Evolutionary conservation across 1,140 invertebrate species (phyloP).

Genomic region (Lordiphosa mommai): DNA sequence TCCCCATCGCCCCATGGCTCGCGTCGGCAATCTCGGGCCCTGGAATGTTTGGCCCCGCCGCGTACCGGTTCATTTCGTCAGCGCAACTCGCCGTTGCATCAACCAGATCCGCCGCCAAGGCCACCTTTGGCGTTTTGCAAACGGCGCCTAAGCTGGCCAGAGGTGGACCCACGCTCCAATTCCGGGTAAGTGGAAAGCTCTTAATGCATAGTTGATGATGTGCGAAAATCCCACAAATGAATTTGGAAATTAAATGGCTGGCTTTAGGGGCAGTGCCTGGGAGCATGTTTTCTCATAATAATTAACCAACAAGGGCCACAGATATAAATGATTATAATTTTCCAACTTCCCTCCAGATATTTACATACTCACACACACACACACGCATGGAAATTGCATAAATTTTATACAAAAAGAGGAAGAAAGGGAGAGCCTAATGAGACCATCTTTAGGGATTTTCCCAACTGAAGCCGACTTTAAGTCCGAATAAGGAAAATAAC

Average conservation of each 20-base stretch:
- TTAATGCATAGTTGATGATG: constrained; percentile 61
- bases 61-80: constrained; percentile 83
- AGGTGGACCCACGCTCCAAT: constrained; percentile 88
- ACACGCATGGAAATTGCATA: constrained; percentile 51
- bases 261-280: neutral
- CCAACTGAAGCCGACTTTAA: no score
- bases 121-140: constrained; percentile 86
- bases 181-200: constrained; percentile 84
- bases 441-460: constrained; percentile 24
- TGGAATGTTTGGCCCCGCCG: constrained; percentile 83
- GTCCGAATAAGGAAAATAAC: constrained; percentile 14
- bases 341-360: constrained; percentile 9
- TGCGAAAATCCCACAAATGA: constrained; percentile 47
- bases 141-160: constrained; percentile 88
- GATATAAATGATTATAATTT: constrained; percentile 35
- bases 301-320: constrained; percentile 37
- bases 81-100: constrained; percentile 74
- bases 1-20: constrained; percentile 50
- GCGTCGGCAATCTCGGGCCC: constrained; percentile 80
- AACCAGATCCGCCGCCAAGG: constrained; percentile 82
- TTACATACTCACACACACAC: constrained; percentile 8
- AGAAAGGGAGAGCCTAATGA: neutral
- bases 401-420: constrained; percentile 25
- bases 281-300: constrained; percentile 35
- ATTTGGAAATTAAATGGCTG: constrained; percentile 44